Percentiles rank a stretch among this genome's conserved stretches.
Conservation (phyloP, 2,113 vertebrate species). For the Tupaia chinensis region DNA sequence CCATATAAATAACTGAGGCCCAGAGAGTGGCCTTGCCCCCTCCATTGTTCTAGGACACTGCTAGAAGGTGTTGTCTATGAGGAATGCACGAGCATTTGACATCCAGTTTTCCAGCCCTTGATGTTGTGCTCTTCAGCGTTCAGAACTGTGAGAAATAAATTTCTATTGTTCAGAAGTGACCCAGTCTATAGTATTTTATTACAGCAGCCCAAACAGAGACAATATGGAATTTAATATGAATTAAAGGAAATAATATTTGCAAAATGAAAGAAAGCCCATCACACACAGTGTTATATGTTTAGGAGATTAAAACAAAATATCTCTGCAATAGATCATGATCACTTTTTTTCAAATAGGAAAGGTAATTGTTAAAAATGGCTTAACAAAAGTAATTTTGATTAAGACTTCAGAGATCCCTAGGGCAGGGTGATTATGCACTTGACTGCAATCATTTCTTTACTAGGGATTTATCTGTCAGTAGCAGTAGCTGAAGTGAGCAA, state of each 20-base stretch:
- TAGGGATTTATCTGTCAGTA: conserved; percentile 47
- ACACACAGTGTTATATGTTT: background rate
- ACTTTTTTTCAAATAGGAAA: background rate
- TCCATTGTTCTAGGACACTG: too few relatives aligned
- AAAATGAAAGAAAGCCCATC: background rate
- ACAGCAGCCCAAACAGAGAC: background rate
- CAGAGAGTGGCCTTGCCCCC: too few relatives aligned
- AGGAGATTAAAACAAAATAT: conserved; percentile 37
- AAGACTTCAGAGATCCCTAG: conserved; percentile 25
- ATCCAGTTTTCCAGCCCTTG: background rate
- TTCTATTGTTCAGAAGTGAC: background rate
- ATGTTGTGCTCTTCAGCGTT: too few relatives aligned
- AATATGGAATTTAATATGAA: background rate
- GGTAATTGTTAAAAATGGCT: conserved; percentile 55
- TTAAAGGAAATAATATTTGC: background rate
- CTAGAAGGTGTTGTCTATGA: fast-evolving
- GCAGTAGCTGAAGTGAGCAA: conserved; percentile 50
- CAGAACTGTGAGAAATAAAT: background rate
- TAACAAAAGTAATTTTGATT: conserved; percentile 54
- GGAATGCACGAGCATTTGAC: background rate
- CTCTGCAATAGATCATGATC: background rate
- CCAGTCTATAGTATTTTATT: background rate
- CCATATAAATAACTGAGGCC: background rate
- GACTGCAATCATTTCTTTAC: conserved; percentile 56
- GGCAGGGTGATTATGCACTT: conserved; percentile 47